Evolutionary conservation across 2,888 invertebrate genomes (phyloP).

Genomic region (Ectropis crepuscularia): DNA sequence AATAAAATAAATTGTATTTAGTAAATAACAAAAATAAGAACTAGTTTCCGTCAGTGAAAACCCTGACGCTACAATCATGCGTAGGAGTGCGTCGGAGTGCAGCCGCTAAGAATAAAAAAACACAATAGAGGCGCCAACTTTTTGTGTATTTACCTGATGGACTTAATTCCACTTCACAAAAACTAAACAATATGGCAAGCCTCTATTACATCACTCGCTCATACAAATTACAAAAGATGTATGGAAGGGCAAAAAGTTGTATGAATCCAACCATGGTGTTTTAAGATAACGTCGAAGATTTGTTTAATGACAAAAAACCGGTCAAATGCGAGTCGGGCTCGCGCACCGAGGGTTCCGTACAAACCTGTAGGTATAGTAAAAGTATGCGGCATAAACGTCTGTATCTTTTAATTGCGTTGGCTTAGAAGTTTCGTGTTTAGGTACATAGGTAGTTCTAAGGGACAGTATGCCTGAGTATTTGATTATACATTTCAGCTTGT

Average conservation of each 20-base stretch:
- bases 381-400: too few relatives aligned
- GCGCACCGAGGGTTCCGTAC: too few relatives aligned
- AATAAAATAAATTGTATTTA: too few relatives aligned
- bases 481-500: too few relatives aligned
- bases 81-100: slow-evolving; percentile 47
- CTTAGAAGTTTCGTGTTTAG: too few relatives aligned
- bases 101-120: slow-evolving; percentile 35
- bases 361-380: too few relatives aligned
- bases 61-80: slow-evolving; percentile 40
- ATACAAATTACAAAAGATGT: slow-evolving; percentile 6
- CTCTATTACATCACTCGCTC: slow-evolving; percentile 13
- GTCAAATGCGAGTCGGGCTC: too few relatives aligned
- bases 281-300: background rate
- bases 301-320: background rate
- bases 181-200: slow-evolving; percentile 21
- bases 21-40: too few relatives aligned
- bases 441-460: too few relatives aligned
- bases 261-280: background rate
- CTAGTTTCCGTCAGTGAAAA: slow-evolving; percentile 25
- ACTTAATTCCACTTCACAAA: slow-evolving; percentile 7
- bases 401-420: too few relatives aligned
- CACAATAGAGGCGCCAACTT: slow-evolving; percentile 48
- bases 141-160: slow-evolving; percentile 30
- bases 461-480: too few relatives aligned
- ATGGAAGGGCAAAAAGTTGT: background rate